Base-by-base conservation (phyloP, 2,888 invertebrate genomes). In the Drosophila maculinotata region DNA sequence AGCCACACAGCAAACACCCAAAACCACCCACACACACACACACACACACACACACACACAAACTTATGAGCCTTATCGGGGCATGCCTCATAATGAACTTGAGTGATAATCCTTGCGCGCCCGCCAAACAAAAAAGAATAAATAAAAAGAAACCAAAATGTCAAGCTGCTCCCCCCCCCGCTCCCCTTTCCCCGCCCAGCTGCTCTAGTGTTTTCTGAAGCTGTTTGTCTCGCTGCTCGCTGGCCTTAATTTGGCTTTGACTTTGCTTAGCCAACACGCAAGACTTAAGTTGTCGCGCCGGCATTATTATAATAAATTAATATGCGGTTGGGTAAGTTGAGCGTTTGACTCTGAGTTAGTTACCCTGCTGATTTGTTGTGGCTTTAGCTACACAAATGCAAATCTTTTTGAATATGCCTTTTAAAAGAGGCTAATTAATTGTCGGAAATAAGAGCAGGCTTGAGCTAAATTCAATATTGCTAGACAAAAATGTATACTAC, bases 31-130 rank as follows among this genome's bases (percentile, higher is more conserved):
- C 15, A 49, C 31, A 12, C 15, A 10, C 25, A 42, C 33, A 49
- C 31, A 12, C 15, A 10, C 25, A 42, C 33, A 20, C 30, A 45
- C n/a, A 58, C 30, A 54, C 62, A 39, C 38, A 35, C 39, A 7
- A 42, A 52, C 71, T 60, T 54, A 64, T 53, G 49, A 52, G 41
- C 49, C 76, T 75, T 66, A 87, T 82, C 83, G 78, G 41, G 41
- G 25, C 59, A 42, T 60, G 78, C 36, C 74, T 69, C 72, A 73
- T 86, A 88, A 87, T 70, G 81, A 87, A 84, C 84, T 88, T 74
- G 76, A 77, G 69, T 59, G 87, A 88, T 87, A 87, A 87, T 82
- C 81, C 88, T 74, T 65, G 66, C 70, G 66, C 70, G 74, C 51
- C 41, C 25, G 44, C 48, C 44, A 69, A 58, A 69, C 2, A 74